Evolutionary conservation across 2,888 invertebrate species (phyloP), one percentile per base, ranked within the genome.

Genomic region (Deladenus siricidicola): DNA sequence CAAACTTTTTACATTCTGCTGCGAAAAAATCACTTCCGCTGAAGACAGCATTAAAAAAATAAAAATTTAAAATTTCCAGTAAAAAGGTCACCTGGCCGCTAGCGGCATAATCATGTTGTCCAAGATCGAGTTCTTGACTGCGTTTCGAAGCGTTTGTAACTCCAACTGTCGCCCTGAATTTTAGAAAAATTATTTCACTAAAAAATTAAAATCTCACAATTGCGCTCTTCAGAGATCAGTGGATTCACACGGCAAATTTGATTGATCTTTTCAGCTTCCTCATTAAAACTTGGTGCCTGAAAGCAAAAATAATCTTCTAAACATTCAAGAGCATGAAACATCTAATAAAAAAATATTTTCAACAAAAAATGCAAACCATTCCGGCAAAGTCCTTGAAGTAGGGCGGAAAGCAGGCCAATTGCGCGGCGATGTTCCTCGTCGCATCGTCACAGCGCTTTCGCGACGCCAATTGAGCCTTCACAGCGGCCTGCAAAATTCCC

Each of bases 311-410:
- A n/a, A n/a, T n/a, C n/a, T n/a, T n/a, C n/a, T n/a, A n/a, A n/a
- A n/a, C n/a, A n/a, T n/a, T n/a, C n/a, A n/a, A n/a, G n/a, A n/a
- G n/a, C 14, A 34, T 34, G 14, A 34, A 34, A 34, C 14, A 34
- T 34, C 14, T 34, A 34, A 34, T 10, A 14, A 34, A 34, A 34
- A 34, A 10, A 34, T 6, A 34, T 34, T 34, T 10, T 34, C 14
- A 56, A 6, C 4, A 6, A 48, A 3, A 30, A 39, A 21, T 10
- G 43, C n/a, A 30, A 60, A 67, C 72, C 73, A 76, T 73, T 58
- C 69, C 70, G 51, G 60, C 56, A 28, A 65, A 59, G 53, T 75
- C 73, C 57, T 75, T 72, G 58, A 75, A 73, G 58, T 75, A 75
- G 14, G 75, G 75, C 24, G 74, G 73, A 49, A 70, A 65, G 59